Evolutionary conservation across 2,797 vertebrate genomes (phyloP), one percentile per base, ranked within the genome.

Genomic region (Pseudopleuronectes americanus): DNA sequence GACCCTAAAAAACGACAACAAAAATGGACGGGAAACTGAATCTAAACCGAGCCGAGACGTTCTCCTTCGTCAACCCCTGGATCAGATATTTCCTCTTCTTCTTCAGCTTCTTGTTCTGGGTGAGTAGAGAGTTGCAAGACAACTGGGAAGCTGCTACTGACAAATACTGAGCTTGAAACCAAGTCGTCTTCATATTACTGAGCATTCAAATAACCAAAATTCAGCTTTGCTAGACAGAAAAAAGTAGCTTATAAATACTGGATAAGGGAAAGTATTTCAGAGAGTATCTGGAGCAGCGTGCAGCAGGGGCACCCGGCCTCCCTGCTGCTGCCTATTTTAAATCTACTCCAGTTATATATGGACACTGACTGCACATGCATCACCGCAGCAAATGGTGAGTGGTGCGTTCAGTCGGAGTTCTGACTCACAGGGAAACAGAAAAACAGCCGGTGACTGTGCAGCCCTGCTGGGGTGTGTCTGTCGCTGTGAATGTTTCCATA

Each of bases 91-190:
- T 94, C 55, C 93, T 95, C 59, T 94, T 95, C 89, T 93, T 95
- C 90, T 95, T 94, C 91, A 95, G 94, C 87, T 94, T 95, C 83
- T 78, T 95, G 31, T 95, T 95, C 79, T 94, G 94, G 94, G 93
- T 95, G 86, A 95, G 93, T 94, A 57, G 61, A 79, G 54, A 19
- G 64, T 36, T 43, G 6, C 17, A 3, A 13, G 2, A n/a, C 33
- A 8, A 19, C 22, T 23, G 7, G 26, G 26, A 26, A 26, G 19
- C 26, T 28, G 17, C 19, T 48, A 24, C 57, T 23, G 33, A 67
- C 23, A 68, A 48, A 58, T 64, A 61, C 48, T 31, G 28, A 31
- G 28, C 28, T 31, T 7, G 6, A 31, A 31, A 31, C 28, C 68
- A 9, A 38, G 16, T 60, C 1, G 21, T 71, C 22, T 19, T 4